Evolutionary conservation across 2,113 vertebrate genomes (phyloP).

Genomic region (Lophius piscatorius): DNA sequence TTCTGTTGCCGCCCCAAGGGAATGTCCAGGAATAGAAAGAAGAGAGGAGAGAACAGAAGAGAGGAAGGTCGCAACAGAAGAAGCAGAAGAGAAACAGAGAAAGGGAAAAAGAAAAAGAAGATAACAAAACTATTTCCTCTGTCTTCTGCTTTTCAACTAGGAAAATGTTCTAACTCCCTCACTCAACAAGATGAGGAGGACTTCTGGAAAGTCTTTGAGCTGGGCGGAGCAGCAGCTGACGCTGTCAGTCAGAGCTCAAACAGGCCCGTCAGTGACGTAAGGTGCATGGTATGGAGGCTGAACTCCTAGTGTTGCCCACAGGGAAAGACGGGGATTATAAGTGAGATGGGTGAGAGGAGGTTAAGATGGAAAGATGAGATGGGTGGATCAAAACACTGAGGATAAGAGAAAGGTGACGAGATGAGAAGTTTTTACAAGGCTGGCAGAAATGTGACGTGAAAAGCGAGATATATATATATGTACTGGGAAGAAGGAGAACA

Average conservation of each 20-base stretch:
- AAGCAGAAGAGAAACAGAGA: slow-evolving; percentile 1
- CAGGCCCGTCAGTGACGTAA: slow-evolving; percentile 48
- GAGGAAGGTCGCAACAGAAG: neutral
- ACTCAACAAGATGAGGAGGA: neutral
- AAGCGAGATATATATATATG: too few relatives aligned
- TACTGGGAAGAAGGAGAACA: too few relatives aligned
- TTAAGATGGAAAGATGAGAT: slow-evolving; percentile 31
- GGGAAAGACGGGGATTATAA: slow-evolving; percentile 12
- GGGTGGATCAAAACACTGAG: slow-evolving; percentile 6
- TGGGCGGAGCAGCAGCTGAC: slow-evolving; percentile 56
- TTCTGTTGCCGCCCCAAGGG: slow-evolving; percentile 73
- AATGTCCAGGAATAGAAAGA: slow-evolving; percentile 86
- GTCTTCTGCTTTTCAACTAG: neutral
- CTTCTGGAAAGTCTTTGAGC: slow-evolving; percentile 1
- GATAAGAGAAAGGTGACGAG: slow-evolving; percentile 44
- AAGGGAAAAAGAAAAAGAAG: neutral
- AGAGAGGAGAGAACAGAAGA: too few relatives aligned
- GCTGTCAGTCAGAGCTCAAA: slow-evolving; percentile 64
- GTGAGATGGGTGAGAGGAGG: slow-evolving; percentile 30
- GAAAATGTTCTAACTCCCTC: neutral
- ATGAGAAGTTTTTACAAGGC: too few relatives aligned
- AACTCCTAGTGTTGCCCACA: neutral
- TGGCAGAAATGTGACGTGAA: too few relatives aligned
- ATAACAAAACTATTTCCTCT: neutral
- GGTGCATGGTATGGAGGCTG: slow-evolving; percentile 17